Conservation (phyloP, 2,113 vertebrate species). For the Xiphophorus couchianus region DNA sequence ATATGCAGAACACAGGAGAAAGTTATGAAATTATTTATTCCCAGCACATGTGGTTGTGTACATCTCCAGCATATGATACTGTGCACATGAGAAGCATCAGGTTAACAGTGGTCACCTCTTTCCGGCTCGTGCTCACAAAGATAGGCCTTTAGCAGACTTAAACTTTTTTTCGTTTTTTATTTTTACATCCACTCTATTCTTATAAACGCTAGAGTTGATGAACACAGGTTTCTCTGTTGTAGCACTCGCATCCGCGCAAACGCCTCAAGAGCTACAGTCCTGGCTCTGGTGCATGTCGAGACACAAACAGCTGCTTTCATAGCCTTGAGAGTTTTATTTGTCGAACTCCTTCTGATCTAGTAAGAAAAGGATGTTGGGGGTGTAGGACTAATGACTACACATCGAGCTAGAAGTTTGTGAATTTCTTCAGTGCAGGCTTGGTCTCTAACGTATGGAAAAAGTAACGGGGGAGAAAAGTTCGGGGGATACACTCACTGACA, state of each 20-base stretch:
- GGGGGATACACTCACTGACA: constrained; percentile 46
- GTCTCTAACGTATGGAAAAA: constrained; percentile 61
- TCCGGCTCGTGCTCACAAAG: constrained; percentile 52
- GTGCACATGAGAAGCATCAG: constrained; percentile 76
- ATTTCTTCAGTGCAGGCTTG: constrained; percentile 78
- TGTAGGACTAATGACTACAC: constrained; percentile 66
- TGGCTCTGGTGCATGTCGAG: constrained; percentile 57
- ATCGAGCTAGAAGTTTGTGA: constrained; percentile 69
- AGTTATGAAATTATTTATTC: constrained; percentile 84
- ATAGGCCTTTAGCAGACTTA: constrained; percentile 33
- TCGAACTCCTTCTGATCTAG: constrained; percentile 34
- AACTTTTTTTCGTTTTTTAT: not conserved
- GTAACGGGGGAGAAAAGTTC: not conserved
- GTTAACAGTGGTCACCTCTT: constrained; percentile 70
- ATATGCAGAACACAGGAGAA: constrained; percentile 24
- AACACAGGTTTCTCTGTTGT: constrained; percentile 42
- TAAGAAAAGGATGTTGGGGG: constrained; percentile 42
- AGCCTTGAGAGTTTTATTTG: constrained; percentile 38
- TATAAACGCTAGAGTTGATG: constrained; percentile 30
- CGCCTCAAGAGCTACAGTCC: constrained; percentile 64
- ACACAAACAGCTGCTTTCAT: constrained; percentile 34
- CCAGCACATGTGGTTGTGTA: constrained; percentile 79
- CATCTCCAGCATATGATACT: constrained; percentile 77
- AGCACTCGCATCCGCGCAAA: constrained; percentile 46
- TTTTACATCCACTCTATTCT: constrained; percentile 28